These are phyloP conservation scores for Platanista minor DNA, from an alignment of 2,113 vertebrate species.

Conservation along the genomic window DNA sequence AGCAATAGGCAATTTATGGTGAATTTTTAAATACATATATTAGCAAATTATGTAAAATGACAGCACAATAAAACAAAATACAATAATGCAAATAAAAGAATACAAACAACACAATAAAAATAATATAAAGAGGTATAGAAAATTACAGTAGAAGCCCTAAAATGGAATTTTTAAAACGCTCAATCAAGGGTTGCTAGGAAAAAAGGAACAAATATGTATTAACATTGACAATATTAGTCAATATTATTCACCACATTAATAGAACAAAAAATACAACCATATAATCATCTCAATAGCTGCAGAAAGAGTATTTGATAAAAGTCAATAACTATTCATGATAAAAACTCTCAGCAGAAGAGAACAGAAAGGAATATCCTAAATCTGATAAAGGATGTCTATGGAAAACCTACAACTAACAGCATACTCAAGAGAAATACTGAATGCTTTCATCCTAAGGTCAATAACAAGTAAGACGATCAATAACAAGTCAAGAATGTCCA, in stretches of 20 bases:
- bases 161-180: neutral
- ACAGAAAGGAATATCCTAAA: neutral
- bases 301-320: neutral
- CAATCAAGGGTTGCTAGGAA: neutral
- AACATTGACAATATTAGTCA: neutral
- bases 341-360: too few relatives aligned
- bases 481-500: neutral
- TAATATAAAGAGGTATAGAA: neutral
- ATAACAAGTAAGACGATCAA: too few relatives aligned
- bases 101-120: neutral
- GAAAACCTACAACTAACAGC: neutral
- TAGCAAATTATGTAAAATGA: neutral
- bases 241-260: too few relatives aligned
- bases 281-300: neutral
- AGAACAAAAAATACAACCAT: neutral
- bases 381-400: neutral
- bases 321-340: neutral
- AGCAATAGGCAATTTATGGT: neutral
- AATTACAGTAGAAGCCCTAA: neutral
- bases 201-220: neutral
- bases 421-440: neutral
- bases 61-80: neutral
- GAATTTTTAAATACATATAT: neutral
- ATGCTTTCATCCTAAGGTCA: neutral
- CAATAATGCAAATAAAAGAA: neutral